Base-by-base conservation (phyloP, 2,888 invertebrate species). In the Eucriotettix oculatus region DNA sequence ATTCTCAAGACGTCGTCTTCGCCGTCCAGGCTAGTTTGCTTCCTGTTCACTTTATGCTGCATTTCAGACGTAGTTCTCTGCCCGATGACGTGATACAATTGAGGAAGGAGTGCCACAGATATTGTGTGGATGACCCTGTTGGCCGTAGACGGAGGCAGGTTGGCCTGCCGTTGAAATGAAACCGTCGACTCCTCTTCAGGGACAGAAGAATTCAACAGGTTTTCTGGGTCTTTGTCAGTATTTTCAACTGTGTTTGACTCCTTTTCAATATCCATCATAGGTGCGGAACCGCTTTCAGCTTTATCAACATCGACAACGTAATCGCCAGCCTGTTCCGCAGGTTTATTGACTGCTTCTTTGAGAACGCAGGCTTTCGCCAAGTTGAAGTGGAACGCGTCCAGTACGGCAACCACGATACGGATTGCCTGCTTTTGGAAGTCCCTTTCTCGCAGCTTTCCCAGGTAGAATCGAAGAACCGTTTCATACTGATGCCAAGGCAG, bases 381-480 rank as follows among this genome's bases (percentile, higher is more conserved):
- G 75, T 96, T 90, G 72, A 88, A 97, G 74, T 96, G 96, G 70
- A 96, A 97, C 0, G 88, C 84, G 70, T 96, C 92, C 64, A 97
- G 76, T 63, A 97, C 84, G 0, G 83, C 82, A 0, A 87, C 83
- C 14, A 88, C 77, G 60, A 90, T 78, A 60, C 86, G 79, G 10
- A 93, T 87, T 61, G 88, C 76, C 67, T 93, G 90, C 67, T 88
- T 92, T 68, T 94, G 94, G 70, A 84, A 84, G 48, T 88, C 86
- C 0, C 81, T 72, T 10, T 70, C 64, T 1, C 86, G 79, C 70
- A 98, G 77, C 73, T 86, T 85, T 60, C 79, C 78, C 44, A 98
- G 75, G 72, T 93, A 95, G 67, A 83, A 80, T 66, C 87, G 87
- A 7, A 98, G 74, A 44, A 94, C 78, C 0, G 84, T 79, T 69